Evolutionary conservation across 2,797 vertebrate genomes (phyloP), one percentile per base, ranked within the genome.

Genomic region (Gastrophryne carolinensis): DNA sequence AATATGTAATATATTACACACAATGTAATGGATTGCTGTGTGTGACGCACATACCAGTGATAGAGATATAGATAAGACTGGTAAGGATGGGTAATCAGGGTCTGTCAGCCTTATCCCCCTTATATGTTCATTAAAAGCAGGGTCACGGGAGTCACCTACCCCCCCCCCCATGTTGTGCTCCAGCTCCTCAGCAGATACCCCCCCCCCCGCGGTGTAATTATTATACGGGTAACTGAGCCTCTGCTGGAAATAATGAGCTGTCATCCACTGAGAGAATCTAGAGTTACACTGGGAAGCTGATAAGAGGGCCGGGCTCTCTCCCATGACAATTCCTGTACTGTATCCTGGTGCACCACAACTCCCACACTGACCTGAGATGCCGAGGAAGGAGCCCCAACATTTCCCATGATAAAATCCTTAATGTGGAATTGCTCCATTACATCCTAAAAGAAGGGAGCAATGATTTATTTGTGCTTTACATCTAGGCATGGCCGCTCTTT

Each of bases 171-270:
- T 10, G 44, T 21, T 1, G 4, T 39, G 3, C 39, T 49, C 65
- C 34, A 53, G 21, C 65, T 61, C 41, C 73, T 69, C 21, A 47
- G 54, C 39, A 27, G 27, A 57, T 10, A 49, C 65, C 17, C 58
- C 37, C 29, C 21, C 11, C 60, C 34, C 27, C 17, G n/a, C 49
- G 27, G 29, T 71, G 19, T 77, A 77, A 77, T 77, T 77, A 77
- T 53, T 19, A 58, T 50, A 70, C 21, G 21, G 61, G 52, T 56
- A 77, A 71, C 60, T 58, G 67, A 77, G 75, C 69, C 75, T 37
- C 52, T 77, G 67, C 75, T 71, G 58, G 75, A 77, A 77, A 77
- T 77, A 77, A 77, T 77, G 63, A 77, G 75, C 67, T 64, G 67
- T 56, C 52, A 65, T 77, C 60, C 34, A 47, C 75, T 71, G 67